phyloP scores from a whole-genome alignment of 2,113 vertebrate species.

The Chitala chitala region DNA sequence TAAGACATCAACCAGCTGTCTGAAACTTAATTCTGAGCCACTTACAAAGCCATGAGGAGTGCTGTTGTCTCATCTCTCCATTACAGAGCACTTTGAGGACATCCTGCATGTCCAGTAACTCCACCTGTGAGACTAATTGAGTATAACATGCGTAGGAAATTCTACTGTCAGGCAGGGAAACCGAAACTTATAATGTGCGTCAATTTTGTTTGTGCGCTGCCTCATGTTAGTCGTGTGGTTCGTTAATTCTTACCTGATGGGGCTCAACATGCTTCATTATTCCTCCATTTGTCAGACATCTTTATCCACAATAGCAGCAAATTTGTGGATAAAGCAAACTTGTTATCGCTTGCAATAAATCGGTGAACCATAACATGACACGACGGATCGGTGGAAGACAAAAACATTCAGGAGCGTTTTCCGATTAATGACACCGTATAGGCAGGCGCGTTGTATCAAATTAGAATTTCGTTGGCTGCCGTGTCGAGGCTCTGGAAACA shows the following conservation, averaged over 20 bases:
- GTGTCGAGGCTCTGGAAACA: too few species aligned
- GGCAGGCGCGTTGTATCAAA: background rate
- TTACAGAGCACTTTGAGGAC: background rate
- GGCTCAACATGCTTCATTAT: background rate
- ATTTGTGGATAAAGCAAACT: background rate
- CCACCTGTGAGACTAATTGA: slow-evolving; percentile 1
- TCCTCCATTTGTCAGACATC: background rate
- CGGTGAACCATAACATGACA: background rate
- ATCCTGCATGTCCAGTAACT: background rate
- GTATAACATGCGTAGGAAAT: background rate
- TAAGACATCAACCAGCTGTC: background rate
- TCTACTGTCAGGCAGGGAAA: background rate
- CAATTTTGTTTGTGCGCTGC: background rate
- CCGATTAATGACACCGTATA: background rate
- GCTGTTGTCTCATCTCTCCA: background rate
- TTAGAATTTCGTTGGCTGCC: too few species aligned
- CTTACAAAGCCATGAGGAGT: background rate
- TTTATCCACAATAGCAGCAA: background rate
- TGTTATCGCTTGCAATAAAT: background rate
- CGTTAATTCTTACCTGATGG: slow-evolving; percentile 16
- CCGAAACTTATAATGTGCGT: background rate
- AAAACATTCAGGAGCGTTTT: background rate
- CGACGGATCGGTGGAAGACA: background rate
- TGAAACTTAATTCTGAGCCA: background rate
- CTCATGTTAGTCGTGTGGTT: background rate